These are phyloP conservation scores for Actinia equina DNA, from an alignment of 64 coral and sea anemone genomes.

Conservation along the genomic window DNA sequence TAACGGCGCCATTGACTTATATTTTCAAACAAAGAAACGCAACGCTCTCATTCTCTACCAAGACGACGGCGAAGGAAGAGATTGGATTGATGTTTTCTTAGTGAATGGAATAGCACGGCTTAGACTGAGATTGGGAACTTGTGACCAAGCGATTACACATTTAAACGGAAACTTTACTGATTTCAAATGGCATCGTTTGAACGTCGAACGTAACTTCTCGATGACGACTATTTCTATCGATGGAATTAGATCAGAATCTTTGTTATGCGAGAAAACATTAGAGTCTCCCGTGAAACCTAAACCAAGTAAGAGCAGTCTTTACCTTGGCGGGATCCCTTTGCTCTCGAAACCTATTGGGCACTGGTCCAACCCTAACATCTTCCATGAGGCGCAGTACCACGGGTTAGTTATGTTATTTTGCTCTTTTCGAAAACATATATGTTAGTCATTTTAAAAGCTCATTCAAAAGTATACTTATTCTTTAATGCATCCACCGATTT, in stretches of 20 bases:
- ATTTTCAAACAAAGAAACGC: conserved; percentile 35
- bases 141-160: not conserved
- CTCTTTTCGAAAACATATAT: too few species aligned
- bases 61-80: conserved; percentile 32
- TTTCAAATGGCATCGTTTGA: conserved; percentile 49
- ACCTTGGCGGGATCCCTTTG: conserved; percentile 26
- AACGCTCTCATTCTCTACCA: conserved; percentile 50
- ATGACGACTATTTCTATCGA: not conserved
- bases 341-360: not conserved
- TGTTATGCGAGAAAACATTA: not conserved
- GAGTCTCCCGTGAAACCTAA: conserved; percentile 23
- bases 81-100: conserved; percentile 54
- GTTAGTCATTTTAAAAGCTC: too few species aligned
- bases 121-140: conserved; percentile 46
- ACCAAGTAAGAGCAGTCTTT: conserved; percentile 11
- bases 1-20: conserved; percentile 23
- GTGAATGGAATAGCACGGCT: conserved; percentile 29
- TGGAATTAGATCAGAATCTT: not conserved
- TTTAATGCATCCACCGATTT: too few species aligned
- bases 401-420: not conserved
- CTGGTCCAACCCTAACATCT: conserved; percentile 18
- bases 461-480: too few species aligned
- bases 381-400: not conserved
- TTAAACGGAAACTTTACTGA: conserved; percentile 49
- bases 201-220: conserved; percentile 23